phyloP scores from a whole-genome alignment of 2,797 vertebrate genomes.

The Onychomys arenicola region DNA sequence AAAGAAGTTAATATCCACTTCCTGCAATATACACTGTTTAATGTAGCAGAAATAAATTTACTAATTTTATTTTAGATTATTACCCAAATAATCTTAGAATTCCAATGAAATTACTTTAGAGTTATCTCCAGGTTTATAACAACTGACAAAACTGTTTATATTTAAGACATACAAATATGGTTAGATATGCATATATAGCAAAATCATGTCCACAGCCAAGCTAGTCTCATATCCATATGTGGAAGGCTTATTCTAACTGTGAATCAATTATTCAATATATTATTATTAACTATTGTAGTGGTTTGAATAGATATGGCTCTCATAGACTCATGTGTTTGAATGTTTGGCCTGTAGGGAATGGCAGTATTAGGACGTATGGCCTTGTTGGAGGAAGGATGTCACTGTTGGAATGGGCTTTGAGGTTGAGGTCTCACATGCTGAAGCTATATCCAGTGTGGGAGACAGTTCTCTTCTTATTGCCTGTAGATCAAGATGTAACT shows the following conservation, averaged over 20 bases:
- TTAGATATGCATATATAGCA: not conserved
- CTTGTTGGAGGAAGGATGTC: not conserved
- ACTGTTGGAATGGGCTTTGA: not conserved
- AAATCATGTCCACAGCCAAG: not conserved
- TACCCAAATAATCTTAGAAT: constrained; percentile 25
- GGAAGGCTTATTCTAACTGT: not conserved
- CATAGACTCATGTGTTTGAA: not conserved
- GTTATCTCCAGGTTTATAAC: not conserved
- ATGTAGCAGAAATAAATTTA: not conserved
- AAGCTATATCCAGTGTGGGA: not conserved
- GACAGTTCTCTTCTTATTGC: not conserved
- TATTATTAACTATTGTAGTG: not conserved
- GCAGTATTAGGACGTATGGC: not conserved
- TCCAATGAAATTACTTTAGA: not conserved
- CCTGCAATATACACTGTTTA: not conserved
- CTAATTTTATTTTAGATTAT: not conserved
- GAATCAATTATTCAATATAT: not conserved
- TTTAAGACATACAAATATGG: not conserved
- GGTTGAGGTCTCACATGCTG: not conserved
- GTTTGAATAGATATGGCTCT: not conserved
- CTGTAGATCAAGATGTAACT: not conserved
- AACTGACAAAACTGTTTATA: not conserved
- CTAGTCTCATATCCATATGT: not conserved
- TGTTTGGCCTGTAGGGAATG: not conserved
- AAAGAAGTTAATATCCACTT: not conserved